Base-by-base conservation (phyloP, 1,140 invertebrate genomes). In the Drosophila elegans region DNA sequence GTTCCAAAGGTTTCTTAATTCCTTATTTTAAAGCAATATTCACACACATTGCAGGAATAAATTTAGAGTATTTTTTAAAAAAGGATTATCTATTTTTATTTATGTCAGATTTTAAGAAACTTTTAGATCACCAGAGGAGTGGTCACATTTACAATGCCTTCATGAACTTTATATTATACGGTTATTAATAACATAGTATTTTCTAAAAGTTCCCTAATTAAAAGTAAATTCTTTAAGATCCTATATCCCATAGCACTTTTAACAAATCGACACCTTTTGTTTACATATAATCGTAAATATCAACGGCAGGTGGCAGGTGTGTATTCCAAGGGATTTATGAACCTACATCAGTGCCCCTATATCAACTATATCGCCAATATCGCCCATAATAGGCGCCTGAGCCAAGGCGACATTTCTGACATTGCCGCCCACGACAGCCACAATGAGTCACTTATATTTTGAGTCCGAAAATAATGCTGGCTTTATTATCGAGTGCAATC, bases 331-430 rank as follows among this genome's bases (percentile, higher is more conserved):
- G 67, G 64, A 68, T 55, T 54, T 38, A 10, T 34, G 41, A 46
- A 16, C 34, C 34, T 49, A 68, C 45, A 51, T 68, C 45, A 51
- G 13, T 5, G 32, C 45, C 45, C 36, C 38, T 27, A 46, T 25
- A 67, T 52, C 36, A 45, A 25, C 38, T 12, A 29, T 10, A 13
- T 44, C 21, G 9, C n/a, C 36, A 39, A 21, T 32, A 49, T 34
- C 36, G 32, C 39, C 36, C 16, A 59, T 9, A 66, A 29, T 66
- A 51, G 64, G 11, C 61, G 61, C 60, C 49, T 36, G 16, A 42
- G 51, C 60, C 51, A 54, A 53, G 64, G 61, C 64, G 66, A 72
- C 68, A 71, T 48, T 56, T 39, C 51, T 68, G 61, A 51, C 45
- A 53, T 36, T 53, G 61, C 36, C 64, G 67, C 64, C 67, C 67